phyloP scores from a whole-genome alignment of 2,888 invertebrate genomes.

The Pseudeuparius sepicola region DNA sequence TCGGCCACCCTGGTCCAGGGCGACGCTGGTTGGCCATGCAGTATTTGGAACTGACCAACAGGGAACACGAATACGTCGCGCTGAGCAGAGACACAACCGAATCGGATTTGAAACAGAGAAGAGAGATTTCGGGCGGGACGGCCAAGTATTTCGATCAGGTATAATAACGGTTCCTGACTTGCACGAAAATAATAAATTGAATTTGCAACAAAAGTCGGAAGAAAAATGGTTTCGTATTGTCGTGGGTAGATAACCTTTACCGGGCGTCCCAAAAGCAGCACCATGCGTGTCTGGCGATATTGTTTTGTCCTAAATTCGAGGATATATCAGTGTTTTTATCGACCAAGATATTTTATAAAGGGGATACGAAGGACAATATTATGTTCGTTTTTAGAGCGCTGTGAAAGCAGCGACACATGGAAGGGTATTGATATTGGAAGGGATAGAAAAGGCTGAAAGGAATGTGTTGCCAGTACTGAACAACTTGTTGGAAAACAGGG shows the following conservation, averaged over 20 bases:
- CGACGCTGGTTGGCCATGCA: constrained; percentile 77
- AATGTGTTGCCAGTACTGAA: constrained; percentile 95
- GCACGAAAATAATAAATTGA: too few relatives aligned
- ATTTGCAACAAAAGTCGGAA: too few relatives aligned
- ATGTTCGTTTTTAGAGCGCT: constrained; percentile 57
- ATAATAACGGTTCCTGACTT: constrained; percentile 1
- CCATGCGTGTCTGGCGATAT: too few relatives aligned
- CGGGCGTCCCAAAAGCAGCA: too few relatives aligned
- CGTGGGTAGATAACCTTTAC: too few relatives aligned
- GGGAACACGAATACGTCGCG: constrained; percentile 89
- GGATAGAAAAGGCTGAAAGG: constrained; percentile 94
- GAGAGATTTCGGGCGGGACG: constrained; percentile 81
- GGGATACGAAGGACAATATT: too few relatives aligned
- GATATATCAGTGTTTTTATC: too few relatives aligned
- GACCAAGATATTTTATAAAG: too few relatives aligned
- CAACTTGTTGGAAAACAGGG: constrained; percentile 91
- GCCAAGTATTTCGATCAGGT: constrained; percentile 92
- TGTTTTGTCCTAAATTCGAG: too few relatives aligned
- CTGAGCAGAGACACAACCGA: constrained; percentile 94
- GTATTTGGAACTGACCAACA: constrained; percentile 77
- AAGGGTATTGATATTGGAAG: constrained; percentile 81
- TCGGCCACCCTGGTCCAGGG: constrained; percentile 82
- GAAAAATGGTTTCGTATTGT: too few relatives aligned
- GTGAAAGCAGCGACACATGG: constrained; percentile 87
- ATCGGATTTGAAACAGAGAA: constrained; percentile 88